These are phyloP conservation scores for Muntiacus muntjak DNA, from an alignment of 2,113 vertebrate genomes.

Conservation along the genomic window DNA sequence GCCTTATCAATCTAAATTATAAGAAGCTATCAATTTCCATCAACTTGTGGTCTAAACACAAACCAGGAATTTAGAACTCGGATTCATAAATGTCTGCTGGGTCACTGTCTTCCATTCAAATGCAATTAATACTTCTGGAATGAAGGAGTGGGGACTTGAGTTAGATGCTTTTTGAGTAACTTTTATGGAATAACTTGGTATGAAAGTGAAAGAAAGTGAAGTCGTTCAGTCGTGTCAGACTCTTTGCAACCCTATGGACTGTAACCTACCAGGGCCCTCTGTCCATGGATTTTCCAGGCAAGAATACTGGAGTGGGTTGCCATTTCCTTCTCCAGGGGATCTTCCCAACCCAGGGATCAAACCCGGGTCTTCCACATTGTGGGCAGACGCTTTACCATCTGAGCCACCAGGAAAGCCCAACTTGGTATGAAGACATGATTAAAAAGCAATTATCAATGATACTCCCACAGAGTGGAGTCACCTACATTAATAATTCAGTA, in stretches of 20 bases:
- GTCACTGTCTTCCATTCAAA: not conserved
- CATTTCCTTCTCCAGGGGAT: not conserved
- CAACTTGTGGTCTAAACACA: not conserved
- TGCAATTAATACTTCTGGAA: not conserved
- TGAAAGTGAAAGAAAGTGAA: not conserved
- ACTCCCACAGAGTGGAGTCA: not conserved
- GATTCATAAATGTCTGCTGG: not conserved
- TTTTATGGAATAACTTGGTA: not conserved
- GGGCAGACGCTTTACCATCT: not conserved
- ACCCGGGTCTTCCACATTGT: fast-evolving
- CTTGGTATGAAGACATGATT: not conserved
- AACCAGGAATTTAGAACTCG: not conserved
- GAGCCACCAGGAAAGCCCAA: not conserved
- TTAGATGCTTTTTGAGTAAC: not conserved
- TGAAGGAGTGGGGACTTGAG: not conserved
- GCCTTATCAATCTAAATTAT: not conserved
- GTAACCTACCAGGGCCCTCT: not conserved
- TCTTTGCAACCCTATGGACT: not conserved
- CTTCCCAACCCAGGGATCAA: not conserved
- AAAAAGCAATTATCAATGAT: not conserved
- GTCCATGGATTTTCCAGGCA: not conserved
- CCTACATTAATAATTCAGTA: not conserved
- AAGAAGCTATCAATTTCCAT: not conserved
- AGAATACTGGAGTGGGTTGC: not conserved
- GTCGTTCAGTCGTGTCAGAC: not conserved